Evolutionary conservation across 2,888 invertebrate species (phyloP).

Genomic region (Limnephilus auricula): DNA sequence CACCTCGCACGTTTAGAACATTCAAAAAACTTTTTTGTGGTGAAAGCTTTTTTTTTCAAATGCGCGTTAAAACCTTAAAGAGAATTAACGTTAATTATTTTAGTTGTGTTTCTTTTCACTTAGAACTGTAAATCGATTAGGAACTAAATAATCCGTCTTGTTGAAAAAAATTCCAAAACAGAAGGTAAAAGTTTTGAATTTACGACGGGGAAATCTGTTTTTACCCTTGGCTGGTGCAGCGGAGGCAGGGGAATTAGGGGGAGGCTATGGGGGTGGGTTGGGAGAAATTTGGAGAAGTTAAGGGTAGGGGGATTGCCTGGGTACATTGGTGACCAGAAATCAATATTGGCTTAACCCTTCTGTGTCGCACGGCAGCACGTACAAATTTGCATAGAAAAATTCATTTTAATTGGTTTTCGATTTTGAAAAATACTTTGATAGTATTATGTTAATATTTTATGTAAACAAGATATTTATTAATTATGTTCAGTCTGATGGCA

Average conservation of each 20-base stretch:
- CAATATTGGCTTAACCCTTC: constrained; percentile 59
- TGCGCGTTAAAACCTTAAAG: too few species aligned
- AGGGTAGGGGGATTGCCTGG: constrained; percentile 15
- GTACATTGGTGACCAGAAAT: constrained; percentile 52
- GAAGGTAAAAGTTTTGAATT: constrained; percentile 44
- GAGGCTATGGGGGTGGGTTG: not conserved
- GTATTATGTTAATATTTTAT: too few species aligned
- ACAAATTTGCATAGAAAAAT: constrained; percentile 43
- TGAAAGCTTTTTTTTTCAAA: too few species aligned
- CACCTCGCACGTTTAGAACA: too few species aligned
- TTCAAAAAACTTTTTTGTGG: too few species aligned
- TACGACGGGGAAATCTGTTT: constrained; percentile 35
- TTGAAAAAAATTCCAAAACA: constrained; percentile 24
- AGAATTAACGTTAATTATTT: not conserved
- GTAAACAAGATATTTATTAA: too few species aligned
- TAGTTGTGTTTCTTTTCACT: not conserved
- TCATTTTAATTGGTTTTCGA: constrained; percentile 28
- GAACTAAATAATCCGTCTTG: constrained; percentile 28
- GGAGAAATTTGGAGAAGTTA: not conserved
- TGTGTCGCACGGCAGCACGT: constrained; percentile 34
- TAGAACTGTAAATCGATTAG: not conserved
- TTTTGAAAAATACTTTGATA: not conserved
- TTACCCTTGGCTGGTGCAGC: constrained; percentile 38
- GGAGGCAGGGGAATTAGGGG: not conserved
- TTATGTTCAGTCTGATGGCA: too few species aligned